A percentile compares a stretch with the other conserved stretches of the same genome.
phyloP scores from a whole-genome alignment of 2,888 invertebrate genomes.

The Dryobota labecula region DNA sequence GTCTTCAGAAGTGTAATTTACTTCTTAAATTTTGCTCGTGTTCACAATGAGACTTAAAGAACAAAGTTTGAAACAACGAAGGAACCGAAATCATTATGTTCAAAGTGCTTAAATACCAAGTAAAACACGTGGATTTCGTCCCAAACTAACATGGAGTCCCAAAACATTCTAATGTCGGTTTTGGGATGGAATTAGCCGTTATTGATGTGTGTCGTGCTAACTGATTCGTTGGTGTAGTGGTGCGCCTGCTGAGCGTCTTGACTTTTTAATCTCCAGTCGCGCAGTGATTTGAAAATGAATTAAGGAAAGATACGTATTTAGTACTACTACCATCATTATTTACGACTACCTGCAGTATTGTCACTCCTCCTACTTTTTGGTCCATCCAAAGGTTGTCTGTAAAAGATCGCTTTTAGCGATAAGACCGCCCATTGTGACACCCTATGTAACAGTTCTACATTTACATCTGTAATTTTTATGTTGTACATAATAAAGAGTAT shows the following conservation, averaged over 20 bases:
- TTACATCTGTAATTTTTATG: too few species aligned
- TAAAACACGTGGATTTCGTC: conserved; percentile 48
- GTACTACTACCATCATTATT: too few species aligned
- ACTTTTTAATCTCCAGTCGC: not conserved
- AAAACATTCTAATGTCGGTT: not conserved
- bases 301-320: not conserved
- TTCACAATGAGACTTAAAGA: conserved; percentile 9
- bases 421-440: too few species aligned
- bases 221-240: too few species aligned
- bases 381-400: too few species aligned
- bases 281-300: not conserved
- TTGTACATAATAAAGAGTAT: too few species aligned
- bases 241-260: too few species aligned
- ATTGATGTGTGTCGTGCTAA: not conserved
- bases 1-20: not conserved
- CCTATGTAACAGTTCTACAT: too few species aligned
- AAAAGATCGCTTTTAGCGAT: too few species aligned
- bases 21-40: not conserved
- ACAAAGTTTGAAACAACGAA: conserved; percentile 21
- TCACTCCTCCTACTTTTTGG: too few species aligned
- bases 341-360: too few species aligned
- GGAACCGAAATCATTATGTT: conserved; percentile 21
- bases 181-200: conserved; percentile 5
- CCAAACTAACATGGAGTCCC: conserved; percentile 30
- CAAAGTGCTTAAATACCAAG: conserved; percentile 44